Conservation (phyloP, 92 coral and sea anemone genomes). For the Porites cylindrica region DNA sequence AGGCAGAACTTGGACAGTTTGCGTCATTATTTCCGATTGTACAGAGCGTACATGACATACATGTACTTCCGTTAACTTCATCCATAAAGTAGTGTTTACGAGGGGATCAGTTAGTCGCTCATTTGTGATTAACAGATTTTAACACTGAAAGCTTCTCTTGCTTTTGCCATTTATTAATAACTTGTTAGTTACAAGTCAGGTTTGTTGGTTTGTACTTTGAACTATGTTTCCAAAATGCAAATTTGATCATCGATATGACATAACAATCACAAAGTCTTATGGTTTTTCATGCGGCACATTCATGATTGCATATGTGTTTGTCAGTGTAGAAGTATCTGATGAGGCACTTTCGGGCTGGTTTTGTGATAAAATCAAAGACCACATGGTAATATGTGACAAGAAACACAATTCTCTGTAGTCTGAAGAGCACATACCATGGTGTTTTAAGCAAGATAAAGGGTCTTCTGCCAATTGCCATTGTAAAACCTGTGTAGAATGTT, state of each 20-base stretch:
- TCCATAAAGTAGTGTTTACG: too few species aligned
- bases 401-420: not conserved
- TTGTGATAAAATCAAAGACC: not conserved
- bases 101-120: not conserved
- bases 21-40: not conserved
- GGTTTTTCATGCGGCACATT: too few species aligned
- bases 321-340: not conserved
- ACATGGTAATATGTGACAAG: not conserved
- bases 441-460: too few species aligned
- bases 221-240: not conserved
- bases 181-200: not conserved
- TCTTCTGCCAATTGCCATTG: too few species aligned
- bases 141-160: not conserved
- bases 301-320: not conserved
- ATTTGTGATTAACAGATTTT: not conserved
- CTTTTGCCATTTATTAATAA: too few species aligned
- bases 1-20: not conserved
- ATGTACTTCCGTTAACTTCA: too few species aligned
- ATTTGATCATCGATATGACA: conserved; percentile 26
- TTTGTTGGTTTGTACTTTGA: not conserved
- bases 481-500: too few species aligned
- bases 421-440: not conserved
- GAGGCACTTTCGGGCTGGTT: not conserved
- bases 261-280: not conserved
- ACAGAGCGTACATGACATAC: too few species aligned